phyloP scores from a whole-genome alignment of 1,140 invertebrate species.

The Macrobrachium nipponense region DNA sequence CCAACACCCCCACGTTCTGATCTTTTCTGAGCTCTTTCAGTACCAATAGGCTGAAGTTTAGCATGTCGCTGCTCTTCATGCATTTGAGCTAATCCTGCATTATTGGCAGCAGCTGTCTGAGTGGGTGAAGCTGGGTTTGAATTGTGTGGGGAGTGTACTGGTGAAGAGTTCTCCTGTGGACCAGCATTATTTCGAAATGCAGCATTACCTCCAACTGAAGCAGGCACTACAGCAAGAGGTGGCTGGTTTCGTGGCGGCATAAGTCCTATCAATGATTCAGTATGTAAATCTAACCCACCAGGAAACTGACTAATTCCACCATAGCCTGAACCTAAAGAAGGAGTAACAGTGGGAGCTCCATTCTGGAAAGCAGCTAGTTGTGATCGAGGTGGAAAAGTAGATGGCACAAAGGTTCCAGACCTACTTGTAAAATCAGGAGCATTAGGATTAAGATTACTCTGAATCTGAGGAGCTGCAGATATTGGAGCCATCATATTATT shows the following conservation, averaged over 20 bases:
- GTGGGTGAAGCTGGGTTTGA: constrained; percentile 63
- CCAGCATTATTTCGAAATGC: constrained; percentile 42
- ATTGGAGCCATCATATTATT: constrained; percentile 63
- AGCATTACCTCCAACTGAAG: constrained; percentile 43
- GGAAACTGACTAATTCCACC: constrained; percentile 51
- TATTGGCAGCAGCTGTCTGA: constrained; percentile 42
- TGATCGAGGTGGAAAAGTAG: constrained; percentile 57
- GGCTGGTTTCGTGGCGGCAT: constrained; percentile 58
- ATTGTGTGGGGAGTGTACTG: constrained; percentile 55
- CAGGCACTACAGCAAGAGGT: constrained; percentile 43
- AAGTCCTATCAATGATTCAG: constrained; percentile 52
- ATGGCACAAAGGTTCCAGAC: constrained; percentile 56
- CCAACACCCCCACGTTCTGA: constrained; percentile 56
- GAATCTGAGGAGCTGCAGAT: constrained; percentile 62
- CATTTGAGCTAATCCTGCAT: constrained; percentile 50
- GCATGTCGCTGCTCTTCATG: constrained; percentile 51
- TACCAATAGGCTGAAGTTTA: constrained; percentile 63
- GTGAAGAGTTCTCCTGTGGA: constrained; percentile 43
- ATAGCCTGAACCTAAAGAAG: constrained; percentile 55
- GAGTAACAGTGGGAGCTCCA: constrained; percentile 55
- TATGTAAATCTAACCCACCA: constrained; percentile 45
- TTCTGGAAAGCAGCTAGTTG: constrained; percentile 62
- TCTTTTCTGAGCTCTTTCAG: constrained; percentile 63
- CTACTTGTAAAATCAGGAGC: constrained; percentile 63
- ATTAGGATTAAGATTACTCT: constrained; percentile 64